Base-by-base conservation (phyloP, 2,888 invertebrate genomes). In the Trissonchulus latispiculum region DNA sequence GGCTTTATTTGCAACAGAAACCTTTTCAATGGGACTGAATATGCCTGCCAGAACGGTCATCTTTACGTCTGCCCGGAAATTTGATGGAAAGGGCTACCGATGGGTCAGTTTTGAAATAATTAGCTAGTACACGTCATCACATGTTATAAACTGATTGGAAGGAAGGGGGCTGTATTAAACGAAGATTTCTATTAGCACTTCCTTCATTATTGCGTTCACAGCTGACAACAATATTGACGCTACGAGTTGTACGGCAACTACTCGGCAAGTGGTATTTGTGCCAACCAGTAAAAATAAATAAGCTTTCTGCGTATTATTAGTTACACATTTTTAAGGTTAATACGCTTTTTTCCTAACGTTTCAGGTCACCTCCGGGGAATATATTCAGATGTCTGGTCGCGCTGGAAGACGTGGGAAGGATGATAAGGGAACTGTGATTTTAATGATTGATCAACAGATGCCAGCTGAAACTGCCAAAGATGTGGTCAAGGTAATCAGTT, bases 21-120 rank as follows among this genome's bases (percentile, higher is more conserved):
- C 99, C 0, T 99, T 99, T 86, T 95, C 99, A 29, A 99, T 99
- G 99, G 99, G 99, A 0, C 86, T 99, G 8, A 99, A 99, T 86
- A 99, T 99, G 99, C 99, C 99, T 1, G 99, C 99, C 0, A 89
- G 97, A 80, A 99, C 99, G 0, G 99, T 99, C 0, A 87, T 99
- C 0, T 99, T 99, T 81, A 96, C 97, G 0, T 91, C 90, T 66
- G 91, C 92, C 61, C 88, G 93, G 74, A 99, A 99, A 85, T 99
- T 92, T 85, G 99, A 99, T 84, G 99, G 99, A 29, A 92, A 90
- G 83, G 91, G 93, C 81, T 92, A 92, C 80, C 87, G 99, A 84
- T 95, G 91, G 90, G 91, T 93, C 36, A 72, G 37, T 28, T 33
- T 48, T 48, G 8, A 48, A 23, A 48, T 48, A 15, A n/a, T n/a